phyloP scores from a whole-genome alignment of 1,140 invertebrate species.

The Geopemphigus sp. region DNA sequence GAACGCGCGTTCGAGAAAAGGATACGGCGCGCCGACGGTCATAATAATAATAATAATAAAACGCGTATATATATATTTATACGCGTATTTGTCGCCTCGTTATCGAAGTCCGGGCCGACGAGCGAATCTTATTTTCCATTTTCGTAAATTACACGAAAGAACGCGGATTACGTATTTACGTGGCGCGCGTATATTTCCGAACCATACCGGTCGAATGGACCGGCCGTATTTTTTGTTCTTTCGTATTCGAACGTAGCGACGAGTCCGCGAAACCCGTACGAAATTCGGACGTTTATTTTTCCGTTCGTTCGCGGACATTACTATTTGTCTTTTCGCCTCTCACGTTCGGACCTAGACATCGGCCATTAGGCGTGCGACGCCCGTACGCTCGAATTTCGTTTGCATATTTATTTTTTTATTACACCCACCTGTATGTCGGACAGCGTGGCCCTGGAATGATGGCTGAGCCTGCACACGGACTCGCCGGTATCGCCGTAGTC shows the following conservation, averaged over 20 bases:
- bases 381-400: too few relatives aligned
- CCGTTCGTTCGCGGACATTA: too few relatives aligned
- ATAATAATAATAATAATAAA: background rate
- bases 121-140: constrained; percentile 33
- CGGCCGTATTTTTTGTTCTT: background rate
- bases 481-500: constrained; percentile 91
- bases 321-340: too few relatives aligned
- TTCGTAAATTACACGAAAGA: constrained; percentile 12
- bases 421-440: constrained; percentile 83
- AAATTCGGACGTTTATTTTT: too few relatives aligned
- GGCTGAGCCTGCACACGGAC: constrained; percentile 85
- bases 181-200: background rate
- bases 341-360: too few relatives aligned
- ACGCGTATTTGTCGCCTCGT: background rate
- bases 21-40: constrained; percentile 28
- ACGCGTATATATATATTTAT: too few relatives aligned
- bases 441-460: constrained; percentile 83
- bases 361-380: too few relatives aligned
- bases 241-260: too few relatives aligned
- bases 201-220: background rate
- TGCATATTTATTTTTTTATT: background rate
- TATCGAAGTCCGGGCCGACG: constrained; percentile 13
- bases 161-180: background rate
- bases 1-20: constrained; percentile 19
- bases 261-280: too few relatives aligned